Conservation (phyloP, 2,797 vertebrate species). For the Phataginus tricuspis region DNA sequence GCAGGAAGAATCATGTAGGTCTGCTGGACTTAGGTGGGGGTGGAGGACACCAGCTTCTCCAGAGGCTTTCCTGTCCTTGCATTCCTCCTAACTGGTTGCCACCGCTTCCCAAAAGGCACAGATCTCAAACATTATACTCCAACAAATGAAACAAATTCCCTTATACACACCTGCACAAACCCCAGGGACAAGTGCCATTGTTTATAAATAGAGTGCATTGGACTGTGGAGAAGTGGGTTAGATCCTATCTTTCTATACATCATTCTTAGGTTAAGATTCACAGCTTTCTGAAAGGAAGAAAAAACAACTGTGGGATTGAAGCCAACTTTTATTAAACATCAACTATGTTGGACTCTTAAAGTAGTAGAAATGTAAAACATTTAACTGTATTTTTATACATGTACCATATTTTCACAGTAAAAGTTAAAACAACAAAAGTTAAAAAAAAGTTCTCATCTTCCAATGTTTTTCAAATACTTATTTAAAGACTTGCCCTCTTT, state of each 20-base stretch:
- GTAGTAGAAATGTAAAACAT: background rate
- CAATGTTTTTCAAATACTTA: conserved; percentile 21
- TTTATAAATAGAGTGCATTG: background rate
- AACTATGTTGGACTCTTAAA: background rate
- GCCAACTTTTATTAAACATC: conserved; percentile 29
- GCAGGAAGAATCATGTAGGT: background rate
- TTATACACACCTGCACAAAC: background rate
- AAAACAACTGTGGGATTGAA: background rate
- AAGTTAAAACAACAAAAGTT: background rate
- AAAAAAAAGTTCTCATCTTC: background rate
- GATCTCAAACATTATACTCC: background rate
- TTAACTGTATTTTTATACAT: background rate
- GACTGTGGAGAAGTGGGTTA: background rate
- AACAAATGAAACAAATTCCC: background rate
- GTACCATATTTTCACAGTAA: background rate
- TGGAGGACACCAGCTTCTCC: background rate
- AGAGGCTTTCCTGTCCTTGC: background rate
- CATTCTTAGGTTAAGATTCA: background rate
- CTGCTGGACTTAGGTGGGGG: no score
- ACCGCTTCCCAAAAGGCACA: background rate
- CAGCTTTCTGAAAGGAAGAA: background rate
- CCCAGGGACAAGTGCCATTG: background rate
- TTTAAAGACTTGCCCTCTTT: background rate
- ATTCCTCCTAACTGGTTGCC: background rate
- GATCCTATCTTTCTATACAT: background rate